phyloP scores from a whole-genome alignment of 2,888 invertebrate species.

The Andrena bucephala region DNA sequence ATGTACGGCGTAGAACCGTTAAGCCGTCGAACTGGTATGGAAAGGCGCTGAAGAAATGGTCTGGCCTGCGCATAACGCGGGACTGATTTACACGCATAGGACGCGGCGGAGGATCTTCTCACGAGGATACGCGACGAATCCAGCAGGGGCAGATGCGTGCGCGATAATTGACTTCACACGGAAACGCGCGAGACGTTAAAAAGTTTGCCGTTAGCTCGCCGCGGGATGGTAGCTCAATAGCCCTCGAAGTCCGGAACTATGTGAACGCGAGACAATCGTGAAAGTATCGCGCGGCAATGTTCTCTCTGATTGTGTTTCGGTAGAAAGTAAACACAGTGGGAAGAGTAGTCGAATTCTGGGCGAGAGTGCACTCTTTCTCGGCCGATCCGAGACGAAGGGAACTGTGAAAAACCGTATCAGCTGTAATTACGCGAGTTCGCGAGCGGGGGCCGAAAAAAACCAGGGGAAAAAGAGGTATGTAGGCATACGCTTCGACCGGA shows the following conservation, averaged over 20 bases:
- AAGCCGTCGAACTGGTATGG: neutral
- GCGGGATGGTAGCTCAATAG: slow-evolving; percentile 64
- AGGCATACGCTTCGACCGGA: neutral
- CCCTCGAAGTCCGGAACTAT: slow-evolving; percentile 64
- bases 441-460: neutral
- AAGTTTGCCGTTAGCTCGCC: slow-evolving; percentile 62
- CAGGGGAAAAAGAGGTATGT: neutral
- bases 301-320: slow-evolving; percentile 70
- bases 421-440: slow-evolving; percentile 13
- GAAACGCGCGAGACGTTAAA: slow-evolving; percentile 58
- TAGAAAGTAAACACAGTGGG: slow-evolving; percentile 78
- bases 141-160: slow-evolving; percentile 2
- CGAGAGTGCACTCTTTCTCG: slow-evolving; percentile 45
- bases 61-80: neutral
- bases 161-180: slow-evolving; percentile 56
- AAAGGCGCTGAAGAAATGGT: neutral
- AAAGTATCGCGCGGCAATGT: slow-evolving; percentile 75
- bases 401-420: slow-evolving; percentile 28
- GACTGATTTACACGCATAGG: neutral
- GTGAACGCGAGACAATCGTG: slow-evolving; percentile 78
- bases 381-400: slow-evolving; percentile 2
- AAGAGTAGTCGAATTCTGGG: slow-evolving; percentile 53
- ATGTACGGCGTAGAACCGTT: slow-evolving; percentile 1
- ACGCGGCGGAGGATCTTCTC: neutral
- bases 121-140: slow-evolving; percentile 18